Conservation (phyloP, 2,888 invertebrate species). For the Pemphredon lugubris region DNA sequence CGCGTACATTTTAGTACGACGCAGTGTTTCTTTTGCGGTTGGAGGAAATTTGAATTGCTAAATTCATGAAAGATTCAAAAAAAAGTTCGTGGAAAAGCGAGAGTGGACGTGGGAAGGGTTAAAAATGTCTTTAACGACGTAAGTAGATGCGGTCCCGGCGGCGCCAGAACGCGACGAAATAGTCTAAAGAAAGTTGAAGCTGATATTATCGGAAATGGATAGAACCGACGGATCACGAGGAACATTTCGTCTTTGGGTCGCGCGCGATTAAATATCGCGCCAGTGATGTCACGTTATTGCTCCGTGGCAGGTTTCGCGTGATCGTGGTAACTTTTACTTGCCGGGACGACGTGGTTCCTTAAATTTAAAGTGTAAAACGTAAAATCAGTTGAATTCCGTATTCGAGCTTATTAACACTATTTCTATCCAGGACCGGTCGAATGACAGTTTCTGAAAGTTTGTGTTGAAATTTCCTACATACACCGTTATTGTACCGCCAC, state of each 20-base stretch:
- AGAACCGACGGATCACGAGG: neutral
- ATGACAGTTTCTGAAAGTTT: too few species aligned
- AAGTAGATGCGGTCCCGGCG: neutral
- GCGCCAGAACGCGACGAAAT: slow-evolving; percentile 6
- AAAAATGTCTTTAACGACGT: neutral
- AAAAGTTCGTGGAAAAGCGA: too few species aligned
- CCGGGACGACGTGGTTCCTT: neutral
- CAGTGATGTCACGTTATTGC: slow-evolving; percentile 50
- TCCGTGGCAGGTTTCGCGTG: slow-evolving; percentile 7
- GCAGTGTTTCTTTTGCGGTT: too few species aligned
- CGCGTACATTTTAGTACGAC: too few species aligned
- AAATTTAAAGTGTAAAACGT: slow-evolving; percentile 1
- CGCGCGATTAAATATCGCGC: slow-evolving; percentile 18
- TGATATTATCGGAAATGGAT: slow-evolving; percentile 8
- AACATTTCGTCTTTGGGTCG: neutral
- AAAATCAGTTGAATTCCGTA: neutral
- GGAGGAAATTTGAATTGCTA: too few species aligned
- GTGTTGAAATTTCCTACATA: too few species aligned
- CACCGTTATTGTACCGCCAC: too few species aligned
- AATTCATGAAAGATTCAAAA: neutral
- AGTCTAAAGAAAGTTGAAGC: neutral
- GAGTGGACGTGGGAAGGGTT: too few species aligned
- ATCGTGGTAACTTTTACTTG: slow-evolving; percentile 2
- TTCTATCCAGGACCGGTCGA: too few species aligned
- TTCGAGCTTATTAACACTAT: neutral